Conservation (phyloP, 2,888 invertebrate genomes). For the Celastrina argiolus region DNA sequence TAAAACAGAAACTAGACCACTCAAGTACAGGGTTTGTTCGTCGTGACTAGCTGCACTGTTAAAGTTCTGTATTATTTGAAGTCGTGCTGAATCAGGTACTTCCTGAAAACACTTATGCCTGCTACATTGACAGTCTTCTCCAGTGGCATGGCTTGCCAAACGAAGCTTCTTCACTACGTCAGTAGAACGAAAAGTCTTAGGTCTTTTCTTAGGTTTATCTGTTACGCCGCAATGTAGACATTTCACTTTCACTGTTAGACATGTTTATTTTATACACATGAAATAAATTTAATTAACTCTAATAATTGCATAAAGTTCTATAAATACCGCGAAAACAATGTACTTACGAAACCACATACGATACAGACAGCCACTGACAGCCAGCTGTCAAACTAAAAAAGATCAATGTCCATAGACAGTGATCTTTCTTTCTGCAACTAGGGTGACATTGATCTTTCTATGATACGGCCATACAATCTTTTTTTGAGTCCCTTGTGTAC, state of each 20-base stretch:
- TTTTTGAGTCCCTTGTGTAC: conserved; percentile 11
- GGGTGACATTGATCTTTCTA: conserved; percentile 17
- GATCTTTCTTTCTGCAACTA: conserved; percentile 14
- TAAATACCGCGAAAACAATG: too few relatives aligned
- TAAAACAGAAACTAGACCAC: neutral
- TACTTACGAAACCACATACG: too few relatives aligned
- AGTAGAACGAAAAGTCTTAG: neutral
- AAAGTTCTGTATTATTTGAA: neutral
- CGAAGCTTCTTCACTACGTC: neutral
- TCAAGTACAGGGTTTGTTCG: conserved; percentile 1
- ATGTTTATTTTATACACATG: neutral
- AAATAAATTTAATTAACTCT: neutral
- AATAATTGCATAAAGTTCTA: neutral
- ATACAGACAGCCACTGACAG: neutral
- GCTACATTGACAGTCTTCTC: neutral
- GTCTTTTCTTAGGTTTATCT: neutral
- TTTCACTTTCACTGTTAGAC: neutral
- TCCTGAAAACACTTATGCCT: neutral
- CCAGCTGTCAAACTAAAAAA: neutral
- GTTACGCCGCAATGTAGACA: neutral
- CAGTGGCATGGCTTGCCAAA: too few relatives aligned
- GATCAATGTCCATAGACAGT: neutral
- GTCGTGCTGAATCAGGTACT: neutral
- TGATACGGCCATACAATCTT: conserved; percentile 14
- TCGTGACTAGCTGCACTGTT: neutral